These are phyloP conservation scores for Pterostichus madidus DNA, from an alignment of 2,888 invertebrate species.

Conservation along the genomic window DNA sequence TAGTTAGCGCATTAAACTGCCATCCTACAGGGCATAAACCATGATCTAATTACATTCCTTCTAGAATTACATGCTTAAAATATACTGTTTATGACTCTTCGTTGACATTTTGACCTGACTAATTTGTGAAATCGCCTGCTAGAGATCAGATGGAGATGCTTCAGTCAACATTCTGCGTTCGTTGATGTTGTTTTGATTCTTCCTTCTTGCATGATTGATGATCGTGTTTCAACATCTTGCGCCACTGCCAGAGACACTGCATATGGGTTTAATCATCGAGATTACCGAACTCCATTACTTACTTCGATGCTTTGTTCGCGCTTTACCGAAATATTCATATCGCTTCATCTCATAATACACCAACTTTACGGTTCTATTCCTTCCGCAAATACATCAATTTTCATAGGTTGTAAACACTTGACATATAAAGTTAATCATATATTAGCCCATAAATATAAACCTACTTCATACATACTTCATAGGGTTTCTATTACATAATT, in stretches of 20 bases:
- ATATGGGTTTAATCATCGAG: conserved; percentile 37
- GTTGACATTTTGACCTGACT: conserved; percentile 50
- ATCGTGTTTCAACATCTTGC: conserved; percentile 44
- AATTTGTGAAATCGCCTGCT: conserved; percentile 35
- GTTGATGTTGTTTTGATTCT: conserved; percentile 30
- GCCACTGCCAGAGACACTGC: conserved; percentile 1
- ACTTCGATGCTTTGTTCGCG: conserved; percentile 5
- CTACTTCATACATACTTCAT: too few relatives aligned
- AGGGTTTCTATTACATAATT: too few relatives aligned
- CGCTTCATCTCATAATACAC: conserved; percentile 41
- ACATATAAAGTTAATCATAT: too few relatives aligned
- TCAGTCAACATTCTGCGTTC: background rate
- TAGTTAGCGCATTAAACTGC: conserved; percentile 57
- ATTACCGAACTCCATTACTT: conserved; percentile 48
- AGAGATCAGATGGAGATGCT: conserved; percentile 8
- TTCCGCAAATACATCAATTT: background rate
- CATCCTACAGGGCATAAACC: conserved; percentile 49
- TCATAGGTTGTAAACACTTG: background rate
- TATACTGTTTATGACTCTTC: conserved; percentile 50
- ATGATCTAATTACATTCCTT: conserved; percentile 61
- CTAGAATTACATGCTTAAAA: conserved; percentile 50
- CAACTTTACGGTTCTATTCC: conserved; percentile 12
- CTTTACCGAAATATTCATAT: conserved; percentile 10
- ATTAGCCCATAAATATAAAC: too few relatives aligned
- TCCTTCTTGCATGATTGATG: conserved; percentile 58